Percentiles rank a stretch among this genome's conserved stretches.
phyloP scores from a whole-genome alignment of 2,113 vertebrate genomes.

The Oriolus oriolus region DNA sequence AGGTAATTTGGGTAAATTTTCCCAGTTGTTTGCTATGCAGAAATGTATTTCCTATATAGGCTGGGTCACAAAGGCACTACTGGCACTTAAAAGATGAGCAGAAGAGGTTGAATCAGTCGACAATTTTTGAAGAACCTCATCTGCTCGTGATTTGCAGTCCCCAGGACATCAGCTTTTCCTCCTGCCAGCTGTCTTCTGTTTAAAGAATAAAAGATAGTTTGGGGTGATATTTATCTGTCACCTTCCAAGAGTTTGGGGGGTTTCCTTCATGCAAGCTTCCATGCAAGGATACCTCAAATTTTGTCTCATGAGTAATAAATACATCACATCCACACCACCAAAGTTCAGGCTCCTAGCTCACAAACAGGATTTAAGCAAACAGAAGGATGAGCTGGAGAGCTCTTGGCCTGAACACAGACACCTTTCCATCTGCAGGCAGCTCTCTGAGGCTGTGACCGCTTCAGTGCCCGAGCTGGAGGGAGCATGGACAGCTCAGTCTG shows the following conservation, averaged over 20 bases:
- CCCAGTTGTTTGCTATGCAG: not conserved
- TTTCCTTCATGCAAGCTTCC: not conserved
- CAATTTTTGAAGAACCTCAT: not conserved
- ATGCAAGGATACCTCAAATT: not conserved
- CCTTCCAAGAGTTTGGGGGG: not conserved
- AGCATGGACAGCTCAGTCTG: not conserved
- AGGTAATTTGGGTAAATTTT: not conserved
- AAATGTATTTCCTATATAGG: not conserved
- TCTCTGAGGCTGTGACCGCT: not conserved
- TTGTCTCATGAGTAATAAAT: not conserved
- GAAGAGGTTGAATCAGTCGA: not conserved
- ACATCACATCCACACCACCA: not conserved
- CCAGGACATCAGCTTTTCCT: not conserved
- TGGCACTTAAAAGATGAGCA: not conserved
- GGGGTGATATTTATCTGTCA: not conserved
- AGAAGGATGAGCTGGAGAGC: not conserved
- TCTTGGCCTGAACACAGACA: not conserved
- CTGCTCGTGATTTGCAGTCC: not conserved
- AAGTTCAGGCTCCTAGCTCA: not conserved
- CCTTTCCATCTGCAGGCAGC: not conserved
- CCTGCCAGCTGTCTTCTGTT: not conserved
- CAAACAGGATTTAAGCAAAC: not conserved
- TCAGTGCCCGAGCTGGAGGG: not conserved
- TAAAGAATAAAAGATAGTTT: not conserved
- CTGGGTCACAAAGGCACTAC: not conserved